phyloP scores from a whole-genome alignment of 30 jellyfish, hydroid and myxozoan genomes.

The Sanderia malayensis region DNA sequence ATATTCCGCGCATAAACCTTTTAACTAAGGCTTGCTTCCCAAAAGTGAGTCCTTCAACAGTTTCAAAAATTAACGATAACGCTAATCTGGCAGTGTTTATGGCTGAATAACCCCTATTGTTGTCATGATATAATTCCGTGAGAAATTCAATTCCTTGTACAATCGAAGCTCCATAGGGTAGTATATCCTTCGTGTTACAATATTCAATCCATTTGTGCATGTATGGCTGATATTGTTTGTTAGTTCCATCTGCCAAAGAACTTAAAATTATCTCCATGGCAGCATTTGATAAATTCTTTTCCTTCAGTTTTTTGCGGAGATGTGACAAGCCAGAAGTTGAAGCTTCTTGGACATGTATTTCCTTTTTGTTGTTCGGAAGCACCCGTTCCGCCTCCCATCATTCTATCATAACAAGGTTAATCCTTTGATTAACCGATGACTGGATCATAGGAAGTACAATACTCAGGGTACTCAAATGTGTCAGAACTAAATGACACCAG shows the following conservation, averaged over 20 bases:
- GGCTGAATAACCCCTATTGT: constrained; percentile 2
- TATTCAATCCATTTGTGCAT: constrained; percentile 18
- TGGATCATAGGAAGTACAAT: constrained; percentile 1
- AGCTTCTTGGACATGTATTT: constrained; percentile 5
- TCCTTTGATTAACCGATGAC: neutral
- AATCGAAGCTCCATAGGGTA: constrained; percentile 7
- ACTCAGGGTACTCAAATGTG: neutral
- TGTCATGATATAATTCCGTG: constrained; percentile 2
- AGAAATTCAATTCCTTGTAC: constrained; percentile 14
- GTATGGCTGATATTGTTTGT: constrained; percentile 7
- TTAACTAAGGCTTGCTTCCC: constrained; percentile 20
- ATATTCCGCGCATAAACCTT: constrained; percentile 26
- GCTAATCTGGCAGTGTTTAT: constrained; percentile 50
- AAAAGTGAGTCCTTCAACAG: constrained; percentile 18
- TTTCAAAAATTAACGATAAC: constrained; percentile 13
- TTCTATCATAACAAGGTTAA: neutral
- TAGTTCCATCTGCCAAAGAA: constrained; percentile 8
- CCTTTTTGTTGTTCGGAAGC: neutral
- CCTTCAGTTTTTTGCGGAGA: constrained; percentile 6
- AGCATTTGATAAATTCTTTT: neutral
- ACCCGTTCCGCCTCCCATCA: constrained; percentile 6
- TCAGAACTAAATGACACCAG: neutral
- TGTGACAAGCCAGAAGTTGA: constrained; percentile 14
- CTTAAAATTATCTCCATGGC: constrained; percentile 3
- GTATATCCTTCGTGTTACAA: constrained; percentile 9